Conservation (phyloP, 37 sponge, comb jelly and placozoan species). For the Ianthella basta region DNA sequence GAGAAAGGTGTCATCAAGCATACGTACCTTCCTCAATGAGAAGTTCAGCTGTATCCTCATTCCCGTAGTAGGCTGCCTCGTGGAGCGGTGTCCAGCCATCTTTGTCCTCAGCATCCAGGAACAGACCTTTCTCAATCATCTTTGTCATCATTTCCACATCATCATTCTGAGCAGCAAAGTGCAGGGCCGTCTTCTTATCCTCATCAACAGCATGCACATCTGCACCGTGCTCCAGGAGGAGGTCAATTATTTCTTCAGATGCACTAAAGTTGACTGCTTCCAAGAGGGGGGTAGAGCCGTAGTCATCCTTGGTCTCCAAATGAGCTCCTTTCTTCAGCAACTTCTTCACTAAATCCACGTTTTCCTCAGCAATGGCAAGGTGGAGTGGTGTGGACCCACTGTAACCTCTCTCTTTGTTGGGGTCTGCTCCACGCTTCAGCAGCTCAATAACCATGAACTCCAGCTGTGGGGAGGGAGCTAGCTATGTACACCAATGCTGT, state of each 20-base stretch:
- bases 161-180: conserved; percentile 19
- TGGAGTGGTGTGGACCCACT: conserved; percentile 9
- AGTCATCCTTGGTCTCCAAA: conserved; percentile 10
- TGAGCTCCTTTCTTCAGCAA: conserved; percentile 31
- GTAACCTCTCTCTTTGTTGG: conserved; percentile 12
- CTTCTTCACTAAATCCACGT: background rate
- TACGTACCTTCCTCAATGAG: conserved; percentile 6
- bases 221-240: conserved; percentile 7
- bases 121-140: conserved; percentile 8
- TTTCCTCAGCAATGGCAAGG: background rate
- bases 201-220: conserved; percentile 1
- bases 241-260: background rate
- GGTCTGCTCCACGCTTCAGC: conserved; percentile 28
- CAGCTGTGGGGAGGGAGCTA: background rate
- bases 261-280: conserved; percentile 14
- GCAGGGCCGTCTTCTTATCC: conserved; percentile 18
- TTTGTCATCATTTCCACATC: conserved; percentile 1
- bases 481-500: no score
- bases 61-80: conserved; percentile 30
- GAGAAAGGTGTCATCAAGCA: no score
- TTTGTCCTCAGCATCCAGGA: conserved; percentile 14
- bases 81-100: conserved; percentile 35
- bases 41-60: background rate
- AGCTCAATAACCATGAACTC: conserved; percentile 10
- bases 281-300: conserved; percentile 24